These are phyloP conservation scores for Misgurnus anguillicaudatus DNA, from an alignment of 2,113 vertebrate species.

Conservation along the genomic window DNA sequence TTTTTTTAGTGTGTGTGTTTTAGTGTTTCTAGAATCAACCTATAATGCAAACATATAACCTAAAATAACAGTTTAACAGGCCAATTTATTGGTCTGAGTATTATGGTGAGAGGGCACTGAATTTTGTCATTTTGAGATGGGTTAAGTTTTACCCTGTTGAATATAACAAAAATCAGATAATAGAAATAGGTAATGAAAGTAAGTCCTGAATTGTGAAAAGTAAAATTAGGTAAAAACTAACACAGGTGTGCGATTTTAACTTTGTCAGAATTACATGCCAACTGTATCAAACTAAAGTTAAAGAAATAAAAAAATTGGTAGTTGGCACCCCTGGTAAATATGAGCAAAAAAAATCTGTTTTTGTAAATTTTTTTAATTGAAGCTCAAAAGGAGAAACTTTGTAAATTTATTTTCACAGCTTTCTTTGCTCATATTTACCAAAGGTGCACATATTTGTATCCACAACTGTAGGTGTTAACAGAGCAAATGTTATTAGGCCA, in stretches of 20 bases:
- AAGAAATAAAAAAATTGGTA: too few species aligned
- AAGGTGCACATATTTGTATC: too few species aligned
- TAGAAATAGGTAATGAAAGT: neutral
- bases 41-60: too few species aligned
- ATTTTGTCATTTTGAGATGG: neutral
- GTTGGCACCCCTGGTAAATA: too few species aligned
- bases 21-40: neutral
- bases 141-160: neutral
- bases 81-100: too few species aligned
- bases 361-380: too few species aligned
- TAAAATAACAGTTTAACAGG: too few species aligned
- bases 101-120: neutral
- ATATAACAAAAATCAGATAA: neutral
- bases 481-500: neutral
- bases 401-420: too few species aligned
- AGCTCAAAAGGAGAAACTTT: too few species aligned
- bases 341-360: too few species aligned
- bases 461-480: neutral
- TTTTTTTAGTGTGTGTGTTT: neutral
- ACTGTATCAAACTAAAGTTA: neutral
- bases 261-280: constrained; percentile 5
- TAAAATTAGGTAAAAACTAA: neutral
- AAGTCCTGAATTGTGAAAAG: neutral
- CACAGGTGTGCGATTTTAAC: neutral
- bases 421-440: too few species aligned